phyloP scores from a whole-genome alignment of 2,113 vertebrate species.

The Coracopsis vasa region DNA sequence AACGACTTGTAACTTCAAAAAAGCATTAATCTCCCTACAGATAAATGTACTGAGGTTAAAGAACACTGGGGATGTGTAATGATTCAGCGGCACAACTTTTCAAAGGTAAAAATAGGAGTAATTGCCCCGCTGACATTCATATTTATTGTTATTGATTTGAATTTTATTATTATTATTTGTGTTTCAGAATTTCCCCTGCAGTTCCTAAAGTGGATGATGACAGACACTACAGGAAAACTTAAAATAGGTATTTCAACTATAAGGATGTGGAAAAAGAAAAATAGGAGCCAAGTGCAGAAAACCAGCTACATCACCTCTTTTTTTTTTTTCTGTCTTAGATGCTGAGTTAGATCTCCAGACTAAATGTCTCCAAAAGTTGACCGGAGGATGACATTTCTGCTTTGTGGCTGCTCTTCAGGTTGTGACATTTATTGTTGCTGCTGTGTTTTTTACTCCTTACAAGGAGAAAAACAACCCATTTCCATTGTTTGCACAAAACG shows the following conservation, averaged over 20 bases:
- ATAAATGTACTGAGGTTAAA: not conserved
- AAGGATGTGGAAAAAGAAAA: not conserved
- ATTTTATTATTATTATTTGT: not conserved
- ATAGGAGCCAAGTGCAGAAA: not conserved
- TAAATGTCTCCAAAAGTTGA: not conserved
- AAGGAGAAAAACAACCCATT: not conserved
- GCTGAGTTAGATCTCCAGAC: not conserved
- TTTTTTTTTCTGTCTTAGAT: not conserved
- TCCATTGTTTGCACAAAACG: not conserved
- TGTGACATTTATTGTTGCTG: slow-evolving; percentile 33
- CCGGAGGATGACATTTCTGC: not conserved
- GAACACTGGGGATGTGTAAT: not conserved
- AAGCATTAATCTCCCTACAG: not conserved
- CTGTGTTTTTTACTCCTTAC: not conserved
- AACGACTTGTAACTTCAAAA: not conserved
- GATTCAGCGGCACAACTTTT: not conserved
- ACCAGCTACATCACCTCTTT: not conserved
- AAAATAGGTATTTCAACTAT: not conserved
- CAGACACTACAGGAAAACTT: not conserved
- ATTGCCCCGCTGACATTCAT: not conserved
- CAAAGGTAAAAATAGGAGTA: not conserved
- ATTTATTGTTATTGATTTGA: not conserved
- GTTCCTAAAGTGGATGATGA: not conserved
- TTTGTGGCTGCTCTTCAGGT: not conserved
- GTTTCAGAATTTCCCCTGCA: not conserved